These are phyloP conservation scores for Pangasius krempfi DNA, from an alignment of 2,797 vertebrate species.

Conservation along the genomic window DNA sequence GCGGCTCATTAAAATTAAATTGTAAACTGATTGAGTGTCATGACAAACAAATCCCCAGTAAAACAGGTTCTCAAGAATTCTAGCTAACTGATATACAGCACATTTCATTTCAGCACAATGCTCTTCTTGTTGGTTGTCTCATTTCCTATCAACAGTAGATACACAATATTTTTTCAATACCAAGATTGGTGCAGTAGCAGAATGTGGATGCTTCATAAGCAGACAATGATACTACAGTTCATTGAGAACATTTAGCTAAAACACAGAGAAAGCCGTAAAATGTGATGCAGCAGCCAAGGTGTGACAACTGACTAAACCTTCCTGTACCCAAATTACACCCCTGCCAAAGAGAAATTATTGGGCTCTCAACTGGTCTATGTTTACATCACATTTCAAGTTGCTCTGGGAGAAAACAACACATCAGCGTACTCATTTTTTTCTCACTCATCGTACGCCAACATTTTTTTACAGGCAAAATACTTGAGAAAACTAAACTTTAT, in stretches of 20 bases:
- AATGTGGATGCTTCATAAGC: background rate
- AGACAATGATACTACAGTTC: background rate
- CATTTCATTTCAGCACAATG: background rate
- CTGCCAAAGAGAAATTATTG: background rate
- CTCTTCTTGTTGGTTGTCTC: background rate
- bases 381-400: background rate
- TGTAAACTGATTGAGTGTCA: background rate
- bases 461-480: background rate
- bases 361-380: background rate
- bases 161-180: background rate
- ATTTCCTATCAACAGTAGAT: background rate
- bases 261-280: background rate
- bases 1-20: too few species aligned
- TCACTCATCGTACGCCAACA: too few species aligned
- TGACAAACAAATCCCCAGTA: background rate
- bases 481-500: background rate
- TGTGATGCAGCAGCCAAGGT: background rate
- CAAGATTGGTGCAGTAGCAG: background rate
- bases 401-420: background rate
- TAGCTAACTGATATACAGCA: too few species aligned
- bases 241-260: background rate
- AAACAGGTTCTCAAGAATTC: background rate
- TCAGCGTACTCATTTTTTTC: background rate
- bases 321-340: background rate
- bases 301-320: too few species aligned